Percentiles rank a stretch among this genome's conserved stretches.
phyloP scores from a whole-genome alignment of 35 echinoderm and acorn worm species.

The Apostichopus parvimensis region DNA sequence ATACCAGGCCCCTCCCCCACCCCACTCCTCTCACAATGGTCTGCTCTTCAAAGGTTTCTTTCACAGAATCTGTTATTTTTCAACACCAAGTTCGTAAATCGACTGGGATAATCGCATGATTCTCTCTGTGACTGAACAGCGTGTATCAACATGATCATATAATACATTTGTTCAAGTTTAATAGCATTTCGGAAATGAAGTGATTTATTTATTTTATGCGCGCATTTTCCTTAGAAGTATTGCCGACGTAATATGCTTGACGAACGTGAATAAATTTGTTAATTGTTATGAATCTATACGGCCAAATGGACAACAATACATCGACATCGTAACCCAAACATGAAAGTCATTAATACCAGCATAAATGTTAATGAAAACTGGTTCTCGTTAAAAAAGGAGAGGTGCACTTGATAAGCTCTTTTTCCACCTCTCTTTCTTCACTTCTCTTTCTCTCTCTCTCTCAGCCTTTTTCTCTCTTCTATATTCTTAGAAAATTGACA shows the following conservation, averaged over 20 bases:
- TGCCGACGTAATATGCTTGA: background rate
- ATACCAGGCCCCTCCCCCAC: too few species aligned
- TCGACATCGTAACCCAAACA: background rate
- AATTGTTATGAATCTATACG: background rate
- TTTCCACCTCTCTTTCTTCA: background rate
- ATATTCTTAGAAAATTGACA: background rate
- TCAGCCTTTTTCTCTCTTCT: too few species aligned
- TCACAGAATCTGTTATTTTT: too few species aligned
- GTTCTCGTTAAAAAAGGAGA: background rate
- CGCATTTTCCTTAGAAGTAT: background rate
- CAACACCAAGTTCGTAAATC: too few species aligned
- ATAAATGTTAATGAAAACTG: slow-evolving; percentile 20
- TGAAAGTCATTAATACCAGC: background rate
- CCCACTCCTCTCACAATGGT: too few species aligned
- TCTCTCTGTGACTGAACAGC: too few species aligned
- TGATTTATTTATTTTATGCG: background rate
- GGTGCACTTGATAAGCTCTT: background rate
- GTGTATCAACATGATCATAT: too few species aligned
- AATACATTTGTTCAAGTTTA: background rate
- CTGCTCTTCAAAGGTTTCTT: too few species aligned
- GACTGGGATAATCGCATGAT: too few species aligned
- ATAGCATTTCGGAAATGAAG: background rate
- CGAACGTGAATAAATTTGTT: background rate
- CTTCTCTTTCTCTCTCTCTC: background rate
- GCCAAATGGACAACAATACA: background rate